phyloP scores from a whole-genome alignment of 2,797 vertebrate species.

The Oreochromis mossambicus region DNA sequence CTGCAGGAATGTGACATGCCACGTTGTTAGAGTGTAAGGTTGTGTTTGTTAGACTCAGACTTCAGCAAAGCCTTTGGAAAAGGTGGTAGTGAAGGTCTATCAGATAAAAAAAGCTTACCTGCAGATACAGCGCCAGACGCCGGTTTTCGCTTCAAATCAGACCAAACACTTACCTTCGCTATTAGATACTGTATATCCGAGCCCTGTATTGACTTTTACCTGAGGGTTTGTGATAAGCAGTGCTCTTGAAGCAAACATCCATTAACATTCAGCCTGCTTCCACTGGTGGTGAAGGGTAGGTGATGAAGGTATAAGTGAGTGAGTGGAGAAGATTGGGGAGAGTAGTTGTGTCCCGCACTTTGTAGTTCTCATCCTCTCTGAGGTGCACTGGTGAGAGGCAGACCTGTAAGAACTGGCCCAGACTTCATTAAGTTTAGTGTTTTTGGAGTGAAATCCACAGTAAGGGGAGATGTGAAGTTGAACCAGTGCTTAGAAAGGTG shows the following conservation, averaged over 20 bases:
- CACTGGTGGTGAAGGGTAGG: slow-evolving; percentile 70
- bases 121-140: slow-evolving; percentile 34
- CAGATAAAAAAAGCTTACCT: slow-evolving; percentile 63
- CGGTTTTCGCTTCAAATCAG: slow-evolving; percentile 28
- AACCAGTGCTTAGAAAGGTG: slow-evolving; percentile 55
- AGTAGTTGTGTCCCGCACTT: slow-evolving; percentile 46
- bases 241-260: slow-evolving; percentile 71
- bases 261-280: slow-evolving; percentile 68
- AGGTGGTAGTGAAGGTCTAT: slow-evolving; percentile 63
- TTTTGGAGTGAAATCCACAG: slow-evolving; percentile 50
- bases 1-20: slow-evolving; percentile 70
- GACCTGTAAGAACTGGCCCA: slow-evolving; percentile 62
- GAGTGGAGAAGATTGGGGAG: slow-evolving; percentile 60
- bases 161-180: slow-evolving; percentile 71
- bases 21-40: slow-evolving; percentile 60
- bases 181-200: slow-evolving; percentile 27
- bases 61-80: slow-evolving; percentile 51
- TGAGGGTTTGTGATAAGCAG: slow-evolving; percentile 71
- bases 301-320: slow-evolving; percentile 73
- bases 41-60: slow-evolving; percentile 53
- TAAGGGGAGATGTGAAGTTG: slow-evolving; percentile 50
- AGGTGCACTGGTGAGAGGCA: slow-evolving; percentile 26
- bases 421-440: slow-evolving; percentile 52
- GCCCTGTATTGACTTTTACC: slow-evolving; percentile 67
- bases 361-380: slow-evolving; percentile 41